phyloP scores from a whole-genome alignment of 1,140 invertebrate species.

The Parapsyche elsis region DNA sequence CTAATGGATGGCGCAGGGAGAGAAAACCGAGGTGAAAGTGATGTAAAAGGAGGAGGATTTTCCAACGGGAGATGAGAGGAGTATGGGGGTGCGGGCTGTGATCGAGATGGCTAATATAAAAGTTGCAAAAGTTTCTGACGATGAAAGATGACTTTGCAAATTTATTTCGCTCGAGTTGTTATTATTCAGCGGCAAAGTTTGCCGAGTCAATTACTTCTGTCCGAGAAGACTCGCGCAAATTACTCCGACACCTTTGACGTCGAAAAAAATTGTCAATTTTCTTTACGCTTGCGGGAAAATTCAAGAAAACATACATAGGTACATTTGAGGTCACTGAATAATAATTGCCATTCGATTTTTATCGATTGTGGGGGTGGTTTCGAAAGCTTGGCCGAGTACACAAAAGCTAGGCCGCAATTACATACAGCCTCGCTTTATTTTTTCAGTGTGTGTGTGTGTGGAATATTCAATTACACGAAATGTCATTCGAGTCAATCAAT shows the following conservation, averaged over 20 bases:
- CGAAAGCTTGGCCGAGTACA: slow-evolving; percentile 1
- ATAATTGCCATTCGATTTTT: slow-evolving; percentile 12
- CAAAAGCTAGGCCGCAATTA: slow-evolving; percentile 31
- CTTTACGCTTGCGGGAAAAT: neutral
- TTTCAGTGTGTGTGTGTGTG: neutral
- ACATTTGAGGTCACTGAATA: neutral
- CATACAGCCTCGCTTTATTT: neutral
- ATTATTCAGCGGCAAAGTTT: slow-evolving; percentile 33
- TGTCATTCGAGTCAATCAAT: slow-evolving; percentile 42
- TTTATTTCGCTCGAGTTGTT: slow-evolving; percentile 37
- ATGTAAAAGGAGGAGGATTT: slow-evolving; percentile 30
- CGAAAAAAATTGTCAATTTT: too few relatives aligned
- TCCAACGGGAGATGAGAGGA: slow-evolving; percentile 8
- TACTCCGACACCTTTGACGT: neutral
- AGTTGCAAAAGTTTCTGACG: slow-evolving; percentile 45
- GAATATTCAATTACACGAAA: slow-evolving; percentile 38
- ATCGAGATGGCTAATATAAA: slow-evolving; percentile 52
- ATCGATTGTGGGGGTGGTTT: slow-evolving; percentile 3
- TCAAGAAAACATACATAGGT: neutral
- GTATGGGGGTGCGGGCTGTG: slow-evolving; percentile 20
- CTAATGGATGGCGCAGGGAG: slow-evolving; percentile 50
- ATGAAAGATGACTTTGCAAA: slow-evolving; percentile 44
- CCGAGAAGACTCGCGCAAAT: neutral
- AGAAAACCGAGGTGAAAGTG: slow-evolving; percentile 36
- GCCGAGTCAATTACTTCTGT: slow-evolving; percentile 33